Percentiles rank a stretch among this genome's conserved stretches.
phyloP scores from a whole-genome alignment of 2,888 invertebrate species.

The Sarcophaga subvicina region DNA sequence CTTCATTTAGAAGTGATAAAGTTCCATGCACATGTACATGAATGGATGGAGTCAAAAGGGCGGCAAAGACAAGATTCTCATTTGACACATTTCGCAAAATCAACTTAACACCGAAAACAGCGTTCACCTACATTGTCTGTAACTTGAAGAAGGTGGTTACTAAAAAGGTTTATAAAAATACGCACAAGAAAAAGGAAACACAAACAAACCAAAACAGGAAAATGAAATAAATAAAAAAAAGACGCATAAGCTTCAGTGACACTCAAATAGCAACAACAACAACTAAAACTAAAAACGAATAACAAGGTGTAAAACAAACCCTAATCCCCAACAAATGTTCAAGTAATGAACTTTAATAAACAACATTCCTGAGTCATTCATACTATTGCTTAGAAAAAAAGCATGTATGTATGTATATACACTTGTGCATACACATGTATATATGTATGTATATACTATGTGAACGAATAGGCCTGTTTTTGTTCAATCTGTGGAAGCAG shows the following conservation, averaged over 20 bases:
- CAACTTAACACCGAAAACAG: conserved; percentile 13
- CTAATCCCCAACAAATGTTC: not conserved
- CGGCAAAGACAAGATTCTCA: conserved; percentile 10
- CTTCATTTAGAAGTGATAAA: not conserved
- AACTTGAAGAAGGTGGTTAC: not conserved
- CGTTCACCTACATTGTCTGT: conserved; percentile 9
- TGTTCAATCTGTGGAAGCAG: not conserved
- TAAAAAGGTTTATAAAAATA: too few relatives aligned
- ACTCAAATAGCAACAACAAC: not conserved
- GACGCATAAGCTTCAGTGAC: not conserved
- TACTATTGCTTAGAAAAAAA: not conserved
- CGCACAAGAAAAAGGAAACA: too few relatives aligned
- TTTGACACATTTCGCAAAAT: conserved; percentile 35
- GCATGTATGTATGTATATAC: not conserved
- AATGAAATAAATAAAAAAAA: not conserved
- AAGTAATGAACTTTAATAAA: conserved; percentile 1
- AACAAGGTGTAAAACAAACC: not conserved
- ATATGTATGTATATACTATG: not conserved
- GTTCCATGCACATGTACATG: not conserved
- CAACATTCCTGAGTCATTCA: conserved; percentile 7
- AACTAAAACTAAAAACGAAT: not conserved
- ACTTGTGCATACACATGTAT: not conserved
- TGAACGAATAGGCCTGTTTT: not conserved
- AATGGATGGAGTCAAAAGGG: not conserved
- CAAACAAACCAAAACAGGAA: not conserved